Conservation (phyloP, 1,140 invertebrate species). For the Hetaerina americana region DNA sequence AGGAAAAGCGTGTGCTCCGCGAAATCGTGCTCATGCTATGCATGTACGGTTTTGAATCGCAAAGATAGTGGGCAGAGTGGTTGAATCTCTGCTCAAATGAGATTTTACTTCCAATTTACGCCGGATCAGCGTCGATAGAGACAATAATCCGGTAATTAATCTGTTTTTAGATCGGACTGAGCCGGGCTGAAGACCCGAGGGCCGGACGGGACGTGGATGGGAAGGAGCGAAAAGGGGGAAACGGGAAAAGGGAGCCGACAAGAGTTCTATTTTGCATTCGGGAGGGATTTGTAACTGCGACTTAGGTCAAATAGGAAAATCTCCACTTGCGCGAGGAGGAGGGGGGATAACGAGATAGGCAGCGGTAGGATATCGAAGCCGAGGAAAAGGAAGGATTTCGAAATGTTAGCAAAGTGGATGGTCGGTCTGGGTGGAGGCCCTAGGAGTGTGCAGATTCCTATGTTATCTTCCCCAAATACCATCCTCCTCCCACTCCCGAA, state of each 20-base stretch:
- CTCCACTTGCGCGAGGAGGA: too few relatives aligned
- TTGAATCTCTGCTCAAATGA: background rate
- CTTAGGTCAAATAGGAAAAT: background rate
- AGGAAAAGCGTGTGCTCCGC: too few relatives aligned
- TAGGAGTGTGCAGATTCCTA: too few relatives aligned
- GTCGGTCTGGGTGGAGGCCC: too few relatives aligned
- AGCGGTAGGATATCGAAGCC: background rate
- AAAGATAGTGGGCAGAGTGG: too few relatives aligned
- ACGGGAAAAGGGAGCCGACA: background rate
- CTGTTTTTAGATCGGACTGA: too few relatives aligned
- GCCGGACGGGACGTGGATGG: background rate
- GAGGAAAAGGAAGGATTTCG: background rate
- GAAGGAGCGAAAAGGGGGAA: too few relatives aligned
- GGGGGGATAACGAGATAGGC: background rate
- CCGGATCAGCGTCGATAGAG: background rate
- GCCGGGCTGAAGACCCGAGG: too few relatives aligned
- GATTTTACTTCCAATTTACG: background rate
- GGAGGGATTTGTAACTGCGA: background rate
- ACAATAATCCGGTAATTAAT: background rate
- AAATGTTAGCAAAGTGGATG: background rate
- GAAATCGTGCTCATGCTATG: too few relatives aligned
- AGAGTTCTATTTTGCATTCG: background rate
- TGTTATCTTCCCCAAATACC: too few relatives aligned
- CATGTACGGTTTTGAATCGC: too few relatives aligned
- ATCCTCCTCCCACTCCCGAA: too few relatives aligned